Percentiles rank a stretch among this genome's conserved stretches.
These are phyloP conservation scores for Sebastes vulpes DNA, from an alignment of 2,797 vertebrate species.

Conservation along the genomic window DNA sequence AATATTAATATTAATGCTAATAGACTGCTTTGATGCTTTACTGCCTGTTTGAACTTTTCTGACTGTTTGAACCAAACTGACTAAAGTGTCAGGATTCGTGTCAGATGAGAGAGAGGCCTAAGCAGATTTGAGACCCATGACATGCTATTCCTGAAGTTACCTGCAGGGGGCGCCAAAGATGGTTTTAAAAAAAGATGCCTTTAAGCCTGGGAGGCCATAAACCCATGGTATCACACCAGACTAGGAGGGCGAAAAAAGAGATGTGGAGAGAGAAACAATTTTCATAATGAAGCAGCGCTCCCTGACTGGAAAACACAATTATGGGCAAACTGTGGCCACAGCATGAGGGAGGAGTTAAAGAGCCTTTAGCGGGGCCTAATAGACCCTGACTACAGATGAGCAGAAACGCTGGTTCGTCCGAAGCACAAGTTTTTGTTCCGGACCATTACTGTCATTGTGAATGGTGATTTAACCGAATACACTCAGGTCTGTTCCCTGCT, in stretches of 20 bases:
- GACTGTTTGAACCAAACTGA: slow-evolving; percentile 41
- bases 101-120: slow-evolving; percentile 37
- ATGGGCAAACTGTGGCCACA: slow-evolving; percentile 69
- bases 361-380: slow-evolving; percentile 61
- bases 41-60: slow-evolving; percentile 39
- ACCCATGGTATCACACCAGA: slow-evolving; percentile 34
- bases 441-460: slow-evolving; percentile 53
- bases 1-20: slow-evolving; percentile 55
- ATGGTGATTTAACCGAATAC: slow-evolving; percentile 41
- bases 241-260: slow-evolving; percentile 17
- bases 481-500: slow-evolving; percentile 25
- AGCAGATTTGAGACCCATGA: slow-evolving; percentile 39
- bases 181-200: slow-evolving; percentile 42
- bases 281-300: slow-evolving; percentile 71
- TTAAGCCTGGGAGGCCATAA: background rate
- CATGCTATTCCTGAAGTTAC: slow-evolving; percentile 26
- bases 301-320: slow-evolving; percentile 77
- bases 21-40: slow-evolving; percentile 49
- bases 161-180: slow-evolving; percentile 81
- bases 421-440: slow-evolving; percentile 62
- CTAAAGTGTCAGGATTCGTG: slow-evolving; percentile 32
- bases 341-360: slow-evolving; percentile 66
- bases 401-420: slow-evolving; percentile 33
- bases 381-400: slow-evolving; percentile 61
- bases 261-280: slow-evolving; percentile 71